phyloP scores from a whole-genome alignment of 2,888 invertebrate genomes.

The Galerucella nymphaeae region DNA sequence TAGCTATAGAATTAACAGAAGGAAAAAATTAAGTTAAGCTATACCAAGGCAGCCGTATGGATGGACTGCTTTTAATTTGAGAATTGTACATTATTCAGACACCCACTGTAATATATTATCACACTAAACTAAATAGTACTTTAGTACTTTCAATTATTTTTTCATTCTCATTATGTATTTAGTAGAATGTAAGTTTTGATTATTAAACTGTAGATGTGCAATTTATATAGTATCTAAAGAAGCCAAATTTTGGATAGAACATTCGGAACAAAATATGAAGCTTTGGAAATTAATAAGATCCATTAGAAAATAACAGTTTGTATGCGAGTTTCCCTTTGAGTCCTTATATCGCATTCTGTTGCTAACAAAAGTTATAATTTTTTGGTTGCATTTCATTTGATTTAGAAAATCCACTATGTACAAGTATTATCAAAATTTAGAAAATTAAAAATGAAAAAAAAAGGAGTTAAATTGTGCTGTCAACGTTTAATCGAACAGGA shows the following conservation, averaged over 20 bases:
- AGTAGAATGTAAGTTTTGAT: slow-evolving; percentile 46
- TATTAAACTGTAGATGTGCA: slow-evolving; percentile 47
- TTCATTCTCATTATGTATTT: slow-evolving; percentile 39
- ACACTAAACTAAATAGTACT: slow-evolving; percentile 23
- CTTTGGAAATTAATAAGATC: not conserved
- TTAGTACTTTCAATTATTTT: slow-evolving; percentile 24
- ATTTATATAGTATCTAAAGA: slow-evolving; percentile 34
- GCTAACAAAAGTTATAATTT: too few species aligned
- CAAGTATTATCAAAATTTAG: too few species aligned
- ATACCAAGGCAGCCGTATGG: not conserved
- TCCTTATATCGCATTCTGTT: too few species aligned
- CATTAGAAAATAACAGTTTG: not conserved
- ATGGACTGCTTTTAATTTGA: not conserved
- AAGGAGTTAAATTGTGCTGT: too few species aligned
- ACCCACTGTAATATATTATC: slow-evolving; percentile 15
- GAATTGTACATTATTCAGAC: not conserved
- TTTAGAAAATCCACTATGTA: too few species aligned
- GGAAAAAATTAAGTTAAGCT: not conserved
- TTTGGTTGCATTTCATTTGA: too few species aligned
- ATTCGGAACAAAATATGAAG: not conserved
- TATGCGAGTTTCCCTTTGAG: not conserved
- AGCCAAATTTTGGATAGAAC: not conserved
- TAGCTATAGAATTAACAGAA: too few species aligned
- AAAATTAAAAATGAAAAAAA: too few species aligned
- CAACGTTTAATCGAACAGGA: too few species aligned